Conservation (phyloP, 2,113 vertebrate species). For the Equus quagga region DNA sequence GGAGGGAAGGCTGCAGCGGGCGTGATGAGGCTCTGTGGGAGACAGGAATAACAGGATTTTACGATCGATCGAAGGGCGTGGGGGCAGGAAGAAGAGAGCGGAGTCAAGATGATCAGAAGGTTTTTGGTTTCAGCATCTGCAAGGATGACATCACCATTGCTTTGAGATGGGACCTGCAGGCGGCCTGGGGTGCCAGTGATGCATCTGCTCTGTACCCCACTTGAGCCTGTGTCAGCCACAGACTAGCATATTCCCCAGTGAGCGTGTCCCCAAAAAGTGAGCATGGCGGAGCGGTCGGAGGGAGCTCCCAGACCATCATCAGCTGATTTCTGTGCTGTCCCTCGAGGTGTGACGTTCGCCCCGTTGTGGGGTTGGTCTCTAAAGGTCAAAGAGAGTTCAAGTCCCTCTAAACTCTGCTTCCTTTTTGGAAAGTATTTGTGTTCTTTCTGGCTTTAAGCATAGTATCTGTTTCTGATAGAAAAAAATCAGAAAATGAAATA, state of each 20-base stretch:
- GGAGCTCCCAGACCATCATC: not conserved
- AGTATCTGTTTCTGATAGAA: not conserved
- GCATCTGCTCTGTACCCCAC: not conserved
- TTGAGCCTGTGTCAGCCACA: not conserved
- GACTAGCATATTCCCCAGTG: no score
- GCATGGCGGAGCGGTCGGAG: accelerated
- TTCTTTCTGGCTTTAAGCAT: not conserved
- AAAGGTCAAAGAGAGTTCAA: not conserved
- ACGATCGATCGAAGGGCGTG: not conserved
- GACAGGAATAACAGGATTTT: not conserved
- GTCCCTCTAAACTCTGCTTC: not conserved
- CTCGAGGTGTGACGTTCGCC: not conserved
- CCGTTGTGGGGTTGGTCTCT: not conserved
- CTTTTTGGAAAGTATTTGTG: not conserved
- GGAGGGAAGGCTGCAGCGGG: not conserved
- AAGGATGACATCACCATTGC: not conserved
- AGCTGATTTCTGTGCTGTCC: not conserved
- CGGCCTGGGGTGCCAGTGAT: not conserved
- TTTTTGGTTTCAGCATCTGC: not conserved
- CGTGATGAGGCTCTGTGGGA: not conserved
- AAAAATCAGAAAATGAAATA: not conserved
- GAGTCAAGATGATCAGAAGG: not conserved
- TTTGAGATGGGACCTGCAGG: not conserved
- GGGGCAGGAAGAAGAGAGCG: not conserved
- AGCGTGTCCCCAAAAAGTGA: not conserved